A percentile compares a stretch with the other conserved stretches of the same genome.
Evolutionary conservation across 1,140 invertebrate species (phyloP).

Genomic region (Drosophila truncata): DNA sequence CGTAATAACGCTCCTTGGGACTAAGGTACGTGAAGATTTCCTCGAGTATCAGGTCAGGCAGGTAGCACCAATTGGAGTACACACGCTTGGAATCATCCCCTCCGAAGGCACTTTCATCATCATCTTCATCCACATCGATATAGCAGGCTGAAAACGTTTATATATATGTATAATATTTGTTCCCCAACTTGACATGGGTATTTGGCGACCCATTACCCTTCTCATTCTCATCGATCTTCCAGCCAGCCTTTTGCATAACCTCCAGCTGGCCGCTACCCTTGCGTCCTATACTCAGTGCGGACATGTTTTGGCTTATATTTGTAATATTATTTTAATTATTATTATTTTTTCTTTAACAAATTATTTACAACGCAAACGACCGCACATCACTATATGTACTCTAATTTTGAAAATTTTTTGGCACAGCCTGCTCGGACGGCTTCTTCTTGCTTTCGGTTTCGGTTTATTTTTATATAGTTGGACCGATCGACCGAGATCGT

Average conservation of each 20-base stretch:
- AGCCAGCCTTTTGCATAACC: constrained; percentile 86
- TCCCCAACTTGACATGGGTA: no score
- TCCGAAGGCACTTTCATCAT: constrained; percentile 81
- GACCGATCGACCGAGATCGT: constrained; percentile 31
- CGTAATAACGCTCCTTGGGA: constrained; percentile 90
- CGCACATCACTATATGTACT: constrained; percentile 64
- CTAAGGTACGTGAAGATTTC: constrained; percentile 91
- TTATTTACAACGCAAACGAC: constrained; percentile 61
- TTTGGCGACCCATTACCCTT: constrained; percentile 85
- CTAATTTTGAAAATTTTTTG: constrained; percentile 84
- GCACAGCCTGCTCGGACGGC: constrained; percentile 55
- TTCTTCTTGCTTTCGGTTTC: constrained; percentile 43
- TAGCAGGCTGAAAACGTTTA: constrained; percentile 82
- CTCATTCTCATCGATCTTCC: constrained; percentile 87
- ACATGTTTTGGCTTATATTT: constrained; percentile 35
- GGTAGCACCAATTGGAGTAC: constrained; percentile 88
- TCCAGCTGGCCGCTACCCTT: constrained; percentile 59
- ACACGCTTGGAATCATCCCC: constrained; percentile 73
- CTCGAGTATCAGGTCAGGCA: constrained; percentile 92
- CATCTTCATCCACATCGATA: constrained; percentile 87
- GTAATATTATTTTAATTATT: constrained; percentile 18
- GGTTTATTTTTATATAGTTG: constrained; percentile 77
- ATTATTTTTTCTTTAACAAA: constrained; percentile 25
- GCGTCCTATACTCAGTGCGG: constrained; percentile 35
- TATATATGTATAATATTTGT: constrained; percentile 9